phyloP scores from a whole-genome alignment of 2,797 vertebrate genomes.

The Pseudomugil gertrudae region DNA sequence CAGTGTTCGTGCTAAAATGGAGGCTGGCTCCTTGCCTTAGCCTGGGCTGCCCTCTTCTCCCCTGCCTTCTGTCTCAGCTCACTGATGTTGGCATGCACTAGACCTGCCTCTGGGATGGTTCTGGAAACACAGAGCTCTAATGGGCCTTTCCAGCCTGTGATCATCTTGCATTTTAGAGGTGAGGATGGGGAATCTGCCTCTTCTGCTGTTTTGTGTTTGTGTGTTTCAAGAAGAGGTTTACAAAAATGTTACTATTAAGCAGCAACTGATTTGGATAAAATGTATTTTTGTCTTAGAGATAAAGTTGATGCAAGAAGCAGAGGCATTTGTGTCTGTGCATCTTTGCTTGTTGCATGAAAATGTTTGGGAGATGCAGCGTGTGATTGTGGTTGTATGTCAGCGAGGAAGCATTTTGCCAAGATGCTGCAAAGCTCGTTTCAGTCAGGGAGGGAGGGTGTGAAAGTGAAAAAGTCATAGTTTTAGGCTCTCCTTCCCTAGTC shows the following conservation, averaged over 20 bases:
- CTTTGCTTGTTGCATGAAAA: conserved; percentile 11
- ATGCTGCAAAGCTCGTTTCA: conserved; percentile 51
- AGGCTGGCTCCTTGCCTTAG: conserved; percentile 92
- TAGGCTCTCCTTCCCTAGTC: conserved; percentile 71
- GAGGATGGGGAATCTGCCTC: conserved; percentile 74
- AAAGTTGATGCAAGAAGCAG: conserved; percentile 24
- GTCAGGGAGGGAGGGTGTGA: conserved; percentile 21
- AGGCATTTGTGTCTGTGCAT: conserved; percentile 1
- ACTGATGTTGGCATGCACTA: conserved; percentile 97
- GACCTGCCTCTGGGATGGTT: conserved; percentile 91
- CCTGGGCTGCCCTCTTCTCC: conserved; percentile 75
- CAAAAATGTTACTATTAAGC: conserved; percentile 44
- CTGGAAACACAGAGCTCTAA: conserved; percentile 91
- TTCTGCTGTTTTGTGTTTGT: conserved; percentile 51
- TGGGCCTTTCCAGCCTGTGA: conserved; percentile 95
- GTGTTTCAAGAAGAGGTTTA: conserved; percentile 35
- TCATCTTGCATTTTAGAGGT: conserved; percentile 97
- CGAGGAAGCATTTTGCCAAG: conserved; percentile 51
- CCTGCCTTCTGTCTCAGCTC: conserved; percentile 73
- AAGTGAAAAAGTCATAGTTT: conserved; percentile 53
- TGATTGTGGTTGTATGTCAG: conserved; percentile 59
- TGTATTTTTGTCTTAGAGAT: conserved; percentile 10
- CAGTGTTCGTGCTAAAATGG: conserved; percentile 95
- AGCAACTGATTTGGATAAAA: conserved; percentile 20
- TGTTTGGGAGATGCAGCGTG: conserved; percentile 50